Percentiles rank a stretch among this genome's conserved stretches.
phyloP scores from a whole-genome alignment of 2,888 invertebrate species.

The Argyresthia albistria region DNA sequence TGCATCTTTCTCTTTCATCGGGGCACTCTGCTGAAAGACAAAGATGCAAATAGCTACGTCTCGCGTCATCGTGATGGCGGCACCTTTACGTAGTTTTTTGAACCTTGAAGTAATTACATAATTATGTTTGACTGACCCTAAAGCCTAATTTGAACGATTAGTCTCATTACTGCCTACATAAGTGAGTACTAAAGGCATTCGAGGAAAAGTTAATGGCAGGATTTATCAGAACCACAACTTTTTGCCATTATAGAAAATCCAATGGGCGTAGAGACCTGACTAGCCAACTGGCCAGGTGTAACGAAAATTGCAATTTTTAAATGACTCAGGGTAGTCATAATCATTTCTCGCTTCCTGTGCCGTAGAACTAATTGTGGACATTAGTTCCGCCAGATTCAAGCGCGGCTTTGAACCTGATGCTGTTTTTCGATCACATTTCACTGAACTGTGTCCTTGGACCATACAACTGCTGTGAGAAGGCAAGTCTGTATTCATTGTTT shows the following conservation, averaged over 20 bases:
- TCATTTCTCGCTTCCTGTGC: slow-evolving; percentile 55
- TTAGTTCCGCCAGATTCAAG: slow-evolving; percentile 48
- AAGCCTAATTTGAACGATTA: too few species aligned
- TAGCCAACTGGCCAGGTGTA: slow-evolving; percentile 32
- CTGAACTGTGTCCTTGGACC: background rate
- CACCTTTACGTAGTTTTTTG: too few species aligned
- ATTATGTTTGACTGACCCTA: too few species aligned
- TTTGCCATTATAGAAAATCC: slow-evolving; percentile 6
- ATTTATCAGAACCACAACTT: slow-evolving; percentile 6
- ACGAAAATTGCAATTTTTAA: slow-evolving; percentile 27
- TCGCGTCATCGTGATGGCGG: too few species aligned
- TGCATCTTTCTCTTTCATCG: too few species aligned
- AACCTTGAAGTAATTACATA: too few species aligned
- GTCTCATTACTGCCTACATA: too few species aligned
- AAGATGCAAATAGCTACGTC: too few species aligned
- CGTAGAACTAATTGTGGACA: slow-evolving; percentile 47
- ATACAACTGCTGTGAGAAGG: background rate
- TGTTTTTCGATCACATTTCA: background rate
- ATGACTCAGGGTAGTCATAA: slow-evolving; percentile 47
- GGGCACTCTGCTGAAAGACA: too few species aligned
- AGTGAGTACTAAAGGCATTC: too few species aligned
- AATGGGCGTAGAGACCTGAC: slow-evolving; percentile 18
- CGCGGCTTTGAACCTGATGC: background rate
- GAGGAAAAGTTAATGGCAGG: too few species aligned
- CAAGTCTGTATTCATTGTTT: background rate